Evolutionary conservation across 2,797 vertebrate species (phyloP), one percentile per base, ranked within the genome.

Genomic region (Acanthurus leucopareius): DNA sequence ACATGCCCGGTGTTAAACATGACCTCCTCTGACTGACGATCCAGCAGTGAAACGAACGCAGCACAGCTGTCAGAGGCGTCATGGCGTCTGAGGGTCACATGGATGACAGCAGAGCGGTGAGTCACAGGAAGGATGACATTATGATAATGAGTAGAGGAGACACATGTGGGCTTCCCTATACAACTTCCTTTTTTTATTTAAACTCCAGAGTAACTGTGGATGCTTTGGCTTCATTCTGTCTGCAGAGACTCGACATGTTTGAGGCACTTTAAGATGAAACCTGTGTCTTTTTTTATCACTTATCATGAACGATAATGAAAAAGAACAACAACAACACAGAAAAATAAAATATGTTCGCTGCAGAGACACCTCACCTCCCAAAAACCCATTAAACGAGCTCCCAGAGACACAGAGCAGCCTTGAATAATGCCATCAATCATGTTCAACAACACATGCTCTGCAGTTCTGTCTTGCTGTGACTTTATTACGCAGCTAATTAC

Each of bases 61-160:
- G 56, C 80, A 73, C 67, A 69, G 76, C 89, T 88, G 90, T 87
- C 85, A 68, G 48, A 67, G 56, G 25, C 3, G 11, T 69, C 69
- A 72, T 22, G 32, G 19, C 75, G 63, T 84, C 17, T 19, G 49
- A 75, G 60, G 73, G 40, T 86, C 86, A 83, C 80, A 52, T 83
- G 60, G 82, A 76, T 78, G 80, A 83, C 86, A 85, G 77, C 56
- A 16, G 76, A 56, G 72, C 59, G 53, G 76, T 74, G 86, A 88
- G 44, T 90, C 76, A 76, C 58, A 73, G 71, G 58, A 45, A 53
- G 69, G 76, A 70, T 69, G 54, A 45, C 80, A 57, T 77, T 15
- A 69, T 76, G 70, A 82, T 85, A 70, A 87, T 58, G 70, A 77
- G 42, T n/a, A 75, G 63, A 57, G 75, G 75, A 83, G 75, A 83